Percentiles rank a stretch among this genome's conserved stretches.
These are phyloP conservation scores for Sphaeridia pumilis DNA, from an alignment of 2,888 invertebrate genomes.

Conservation along the genomic window DNA sequence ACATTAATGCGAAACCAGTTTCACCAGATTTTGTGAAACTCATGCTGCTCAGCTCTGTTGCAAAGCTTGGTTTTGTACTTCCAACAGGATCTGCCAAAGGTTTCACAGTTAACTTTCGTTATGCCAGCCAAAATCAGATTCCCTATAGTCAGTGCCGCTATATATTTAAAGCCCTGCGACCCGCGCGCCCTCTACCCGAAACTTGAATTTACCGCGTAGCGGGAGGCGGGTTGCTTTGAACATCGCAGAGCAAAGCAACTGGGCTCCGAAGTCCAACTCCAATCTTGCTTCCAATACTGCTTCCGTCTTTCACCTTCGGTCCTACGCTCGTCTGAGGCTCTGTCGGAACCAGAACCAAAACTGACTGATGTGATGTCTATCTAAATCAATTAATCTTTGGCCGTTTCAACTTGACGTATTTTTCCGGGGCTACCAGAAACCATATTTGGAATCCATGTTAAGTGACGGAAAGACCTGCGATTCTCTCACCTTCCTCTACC, in stretches of 20 bases:
- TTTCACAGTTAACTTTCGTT: too few species aligned
- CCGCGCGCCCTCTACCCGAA: too few species aligned
- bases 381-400: neutral
- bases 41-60: constrained; percentile 24
- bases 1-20: constrained; percentile 49
- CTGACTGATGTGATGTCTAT: too few species aligned
- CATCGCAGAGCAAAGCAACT: constrained; percentile 32
- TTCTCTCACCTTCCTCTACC: neutral
- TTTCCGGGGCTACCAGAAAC: too few species aligned
- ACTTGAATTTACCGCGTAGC: constrained; percentile 22
- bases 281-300: constrained; percentile 37
- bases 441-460: too few species aligned
- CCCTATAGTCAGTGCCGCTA: too few species aligned
- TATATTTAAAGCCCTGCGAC: too few species aligned
- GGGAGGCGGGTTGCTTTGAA: constrained; percentile 36
- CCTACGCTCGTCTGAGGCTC: constrained; percentile 36
- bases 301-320: constrained; percentile 36
- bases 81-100: constrained; percentile 28
- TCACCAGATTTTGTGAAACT: constrained; percentile 18
- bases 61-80: constrained; percentile 30
- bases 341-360: constrained; percentile 15
- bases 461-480: constrained; percentile 9
- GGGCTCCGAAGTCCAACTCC: constrained; percentile 17
- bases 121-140: too few species aligned
- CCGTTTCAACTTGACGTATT: too few species aligned